Conservation (phyloP, 2,797 vertebrate species). For the Poecilia wingei region DNA sequence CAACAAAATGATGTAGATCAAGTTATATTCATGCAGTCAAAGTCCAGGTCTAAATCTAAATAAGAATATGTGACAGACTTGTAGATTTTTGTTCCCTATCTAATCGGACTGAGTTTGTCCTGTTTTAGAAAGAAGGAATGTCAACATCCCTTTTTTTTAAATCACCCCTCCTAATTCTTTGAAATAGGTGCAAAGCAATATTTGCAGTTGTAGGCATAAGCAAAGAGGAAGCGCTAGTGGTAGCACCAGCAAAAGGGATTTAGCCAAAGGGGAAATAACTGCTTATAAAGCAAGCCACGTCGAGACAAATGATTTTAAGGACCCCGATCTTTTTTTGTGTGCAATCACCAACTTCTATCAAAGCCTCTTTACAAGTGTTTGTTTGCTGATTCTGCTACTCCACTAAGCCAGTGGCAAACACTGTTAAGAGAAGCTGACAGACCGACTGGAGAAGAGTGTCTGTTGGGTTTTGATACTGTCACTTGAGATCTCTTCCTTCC, state of each 20-base stretch:
- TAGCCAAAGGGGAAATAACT: neutral
- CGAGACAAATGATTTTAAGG: neutral
- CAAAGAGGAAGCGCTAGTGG: neutral
- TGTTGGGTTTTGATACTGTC: slow-evolving; percentile 77
- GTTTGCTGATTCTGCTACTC: slow-evolving; percentile 32
- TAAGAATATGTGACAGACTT: neutral
- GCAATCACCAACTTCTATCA: slow-evolving; percentile 19
- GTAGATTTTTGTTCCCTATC: neutral
- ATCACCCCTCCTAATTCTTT: neutral
- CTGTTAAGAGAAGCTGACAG: slow-evolving; percentile 62
- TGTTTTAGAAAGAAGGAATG: neutral
- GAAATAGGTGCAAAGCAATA: neutral
- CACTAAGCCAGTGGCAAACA: slow-evolving; percentile 49
- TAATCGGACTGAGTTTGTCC: neutral
- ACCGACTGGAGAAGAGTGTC: slow-evolving; percentile 53
- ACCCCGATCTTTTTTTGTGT: slow-evolving; percentile 1
- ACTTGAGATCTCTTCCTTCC: slow-evolving; percentile 66
- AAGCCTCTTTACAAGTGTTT: slow-evolving; percentile 26
- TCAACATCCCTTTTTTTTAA: neutral
- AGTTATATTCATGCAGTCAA: neutral
- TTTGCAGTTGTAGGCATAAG: neutral
- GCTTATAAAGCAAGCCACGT: neutral
- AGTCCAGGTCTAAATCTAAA: neutral
- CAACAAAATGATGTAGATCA: neutral
- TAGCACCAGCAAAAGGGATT: neutral